phyloP scores from a whole-genome alignment of 2,113 vertebrate genomes.

The Brachyhypopomus gauderio region DNA sequence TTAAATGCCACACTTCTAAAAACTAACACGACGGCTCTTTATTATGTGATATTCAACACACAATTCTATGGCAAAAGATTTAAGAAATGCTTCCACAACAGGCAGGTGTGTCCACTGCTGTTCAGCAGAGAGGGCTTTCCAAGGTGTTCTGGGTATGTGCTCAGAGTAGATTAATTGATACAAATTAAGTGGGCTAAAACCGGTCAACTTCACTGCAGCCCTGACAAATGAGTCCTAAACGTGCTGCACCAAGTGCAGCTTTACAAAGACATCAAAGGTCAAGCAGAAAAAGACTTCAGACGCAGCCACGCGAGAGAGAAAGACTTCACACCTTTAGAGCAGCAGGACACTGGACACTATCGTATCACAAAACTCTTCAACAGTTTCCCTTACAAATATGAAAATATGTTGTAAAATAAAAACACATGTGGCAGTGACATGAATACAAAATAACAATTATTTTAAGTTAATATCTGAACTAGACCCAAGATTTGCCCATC shows the following conservation, averaged over 20 bases:
- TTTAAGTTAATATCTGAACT: slow-evolving; percentile 48
- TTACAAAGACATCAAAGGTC: slow-evolving; percentile 1
- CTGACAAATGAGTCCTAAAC: neutral
- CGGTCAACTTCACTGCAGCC: neutral
- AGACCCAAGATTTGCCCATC: slow-evolving; percentile 40
- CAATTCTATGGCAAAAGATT: slow-evolving; percentile 9
- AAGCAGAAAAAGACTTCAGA: no score
- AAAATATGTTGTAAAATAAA: no score
- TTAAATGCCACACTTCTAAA: neutral
- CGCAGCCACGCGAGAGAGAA: no score
- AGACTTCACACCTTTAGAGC: neutral
- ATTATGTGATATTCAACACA: neutral
- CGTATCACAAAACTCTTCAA: neutral
- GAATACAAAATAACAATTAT: slow-evolving; percentile 38
- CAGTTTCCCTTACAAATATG: neutral
- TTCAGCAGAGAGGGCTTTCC: neutral
- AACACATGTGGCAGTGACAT: slow-evolving; percentile 5
- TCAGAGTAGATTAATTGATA: neutral
- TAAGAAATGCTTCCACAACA: neutral
- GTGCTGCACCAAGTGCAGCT: neutral
- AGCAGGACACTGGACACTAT: neutral
- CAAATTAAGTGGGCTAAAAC: neutral
- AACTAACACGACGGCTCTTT: neutral
- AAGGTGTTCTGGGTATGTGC: neutral
- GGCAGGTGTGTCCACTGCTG: neutral